phyloP scores from a whole-genome alignment of 2,113 vertebrate genomes.

The Etheostoma spectabile region DNA sequence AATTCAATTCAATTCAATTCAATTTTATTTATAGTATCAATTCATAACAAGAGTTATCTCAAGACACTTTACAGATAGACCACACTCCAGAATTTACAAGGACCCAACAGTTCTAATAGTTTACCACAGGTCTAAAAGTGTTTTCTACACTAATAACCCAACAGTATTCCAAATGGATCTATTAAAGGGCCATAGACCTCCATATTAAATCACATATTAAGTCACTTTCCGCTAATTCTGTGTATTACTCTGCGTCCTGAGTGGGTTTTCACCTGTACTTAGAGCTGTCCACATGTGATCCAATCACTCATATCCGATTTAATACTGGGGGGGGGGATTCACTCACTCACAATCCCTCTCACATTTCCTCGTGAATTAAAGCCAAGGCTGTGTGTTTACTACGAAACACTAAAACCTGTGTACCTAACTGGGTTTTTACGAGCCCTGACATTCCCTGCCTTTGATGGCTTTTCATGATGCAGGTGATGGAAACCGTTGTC shows the following conservation, averaged over 20 bases:
- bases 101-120: too few species aligned
- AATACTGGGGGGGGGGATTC: background rate
- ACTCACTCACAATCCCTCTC: background rate
- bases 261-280: too few species aligned
- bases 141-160: constrained; percentile 15
- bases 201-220: background rate
- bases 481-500: constrained; percentile 8
- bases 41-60: too few species aligned
- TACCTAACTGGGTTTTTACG: constrained; percentile 1
- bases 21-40: too few species aligned
- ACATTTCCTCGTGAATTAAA: background rate
- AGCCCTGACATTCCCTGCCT: background rate
- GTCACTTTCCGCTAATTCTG: background rate
- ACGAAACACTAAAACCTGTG: constrained; percentile 16
- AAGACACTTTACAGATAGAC: too few species aligned
- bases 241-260: too few species aligned
- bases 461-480: constrained; percentile 60
- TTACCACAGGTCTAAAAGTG: background rate
- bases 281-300: too few species aligned
- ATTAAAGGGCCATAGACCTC: background rate
- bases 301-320: too few species aligned
- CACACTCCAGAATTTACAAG: too few species aligned
- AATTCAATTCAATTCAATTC: too few species aligned
- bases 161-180: background rate
- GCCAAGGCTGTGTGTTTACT: constrained; percentile 27